Base-by-base conservation (phyloP, 2,797 vertebrate genomes). In the Sphaeramia orbicularis region DNA sequence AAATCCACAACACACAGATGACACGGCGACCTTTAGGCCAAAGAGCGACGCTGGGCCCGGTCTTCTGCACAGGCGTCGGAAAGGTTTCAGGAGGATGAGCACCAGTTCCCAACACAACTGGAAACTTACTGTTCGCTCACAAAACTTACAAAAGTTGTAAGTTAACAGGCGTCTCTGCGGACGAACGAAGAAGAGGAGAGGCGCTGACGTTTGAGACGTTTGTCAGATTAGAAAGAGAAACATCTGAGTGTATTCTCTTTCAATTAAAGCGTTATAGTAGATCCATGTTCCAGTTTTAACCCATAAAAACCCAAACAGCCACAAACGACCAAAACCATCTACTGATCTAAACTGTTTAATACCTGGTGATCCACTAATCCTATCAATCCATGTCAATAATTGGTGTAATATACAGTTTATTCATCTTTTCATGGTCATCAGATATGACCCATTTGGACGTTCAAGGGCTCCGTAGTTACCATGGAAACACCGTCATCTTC, bases 1-100 rank as follows among this genome's bases (percentile, higher is more conserved):
- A 74, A 81, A 82, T 58, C 56, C 80, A 84, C 83, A 2, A 83
- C 44, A 86, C 71, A 81, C 71, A 81, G 65, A 88, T 45, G 5
- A 52, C 54, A 91, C 57, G 60, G 65, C 55, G 83, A 84, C 71
- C 38, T 81, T 80, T 76, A 35, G 52, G 81, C 69, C 71, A 55
- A 76, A 77, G 50, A 74, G 37, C 41, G 21, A 80, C 7, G 44
- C 60, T 82, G 38, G 78, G 84, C 50, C 61, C 45, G 59, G 72
- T 85, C 87, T 81, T 85, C 82, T 77, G 61, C 68, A 77, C 59
- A 72, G 49, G 50, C 45, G 66, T 65, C 38, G 41, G 57, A 74
- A 56, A 73, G 36, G 35, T 53, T 54, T 63, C 64, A 81, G 57
- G 70, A 88, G 65, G 71, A 87, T 64, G 12, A 76, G 72, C 51